Evolutionary conservation across 2,113 vertebrate genomes (phyloP), one percentile per base, ranked within the genome.

Genomic region (Mola mola): DNA sequence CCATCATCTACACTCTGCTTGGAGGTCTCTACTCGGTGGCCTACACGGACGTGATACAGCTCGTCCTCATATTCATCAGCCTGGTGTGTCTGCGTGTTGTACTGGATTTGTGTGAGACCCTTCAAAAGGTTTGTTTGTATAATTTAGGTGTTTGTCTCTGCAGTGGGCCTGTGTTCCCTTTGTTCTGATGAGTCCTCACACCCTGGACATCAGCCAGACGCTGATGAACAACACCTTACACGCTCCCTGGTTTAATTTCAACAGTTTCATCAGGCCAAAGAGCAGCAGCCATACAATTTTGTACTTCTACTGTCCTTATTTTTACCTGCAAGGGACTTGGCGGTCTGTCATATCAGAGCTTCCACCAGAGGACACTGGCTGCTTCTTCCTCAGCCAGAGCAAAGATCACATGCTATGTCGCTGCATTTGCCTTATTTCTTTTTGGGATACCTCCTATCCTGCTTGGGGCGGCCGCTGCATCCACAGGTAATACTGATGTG

Each of bases 401-500:
- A 3, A 89, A 76, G 67, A 5, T 89, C 21, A 76, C 86, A 4
- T 92, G 90, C 63, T 81, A 72, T 36, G 33, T 84, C 16, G 88
- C 91, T 1, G 88, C 87, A 4, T 1, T 87, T 10, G 15, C 85
- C 2, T 77, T 83, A 8, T 60, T 85, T n/a, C 4, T 63, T 4
- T 75, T 93, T 75, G 88, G 84, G 16, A 81, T 92, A 16, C 92
- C 92, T 13, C 66, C 91, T 0, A 71, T 92, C 34, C 66, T 93
- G 46, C 73, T 69, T 2, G 65, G 65, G 6, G 53, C 53, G 29
- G 65, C 16, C 0, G 26, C 46, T 68, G 65, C 29, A 46, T 93
- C 90, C 24, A 92, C 90, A 83, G 91, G 91, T 93, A 87, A 15
- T 19, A n/a, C n/a, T n/a, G n/a, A n/a, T n/a, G n/a, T n/a, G n/a